phyloP scores from a whole-genome alignment of 2,113 vertebrate genomes.

The Piprites chloris region DNA sequence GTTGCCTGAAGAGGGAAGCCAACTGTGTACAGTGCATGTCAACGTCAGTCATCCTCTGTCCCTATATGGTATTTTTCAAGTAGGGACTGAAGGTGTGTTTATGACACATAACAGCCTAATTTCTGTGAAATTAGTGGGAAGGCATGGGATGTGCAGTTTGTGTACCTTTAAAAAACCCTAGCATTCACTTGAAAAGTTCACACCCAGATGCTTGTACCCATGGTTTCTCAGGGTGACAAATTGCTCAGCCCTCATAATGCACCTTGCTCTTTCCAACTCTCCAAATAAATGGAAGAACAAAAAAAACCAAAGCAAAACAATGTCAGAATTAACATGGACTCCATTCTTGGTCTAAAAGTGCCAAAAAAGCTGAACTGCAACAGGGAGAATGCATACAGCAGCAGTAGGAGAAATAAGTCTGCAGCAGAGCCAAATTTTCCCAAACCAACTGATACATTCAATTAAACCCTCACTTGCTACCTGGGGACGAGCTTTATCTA shows the following conservation, averaged over 20 bases:
- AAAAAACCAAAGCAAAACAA: neutral
- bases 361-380: neutral
- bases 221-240: neutral
- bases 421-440: slow-evolving; percentile 39
- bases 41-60: neutral
- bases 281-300: neutral
- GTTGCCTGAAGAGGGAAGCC: fast-evolving
- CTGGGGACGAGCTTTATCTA: slow-evolving; percentile 9
- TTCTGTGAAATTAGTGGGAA: neutral
- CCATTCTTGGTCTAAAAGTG: neutral
- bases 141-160: neutral
- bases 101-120: neutral
- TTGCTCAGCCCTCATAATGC: neutral
- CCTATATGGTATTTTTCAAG: neutral
- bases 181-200: neutral
- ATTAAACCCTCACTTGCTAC: neutral
- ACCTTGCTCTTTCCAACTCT: neutral
- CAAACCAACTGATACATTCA: slow-evolving; percentile 23
- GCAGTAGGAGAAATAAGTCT: slow-evolving; percentile 7
- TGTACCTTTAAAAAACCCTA: neutral
- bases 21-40: neutral
- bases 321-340: neutral
- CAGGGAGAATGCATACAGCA: neutral
- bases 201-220: neutral
- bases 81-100: neutral